Percentiles rank a stretch among this genome's conserved stretches.
These are phyloP conservation scores for Girardinus metallicus DNA, from an alignment of 2,797 vertebrate genomes.

Conservation along the genomic window DNA sequence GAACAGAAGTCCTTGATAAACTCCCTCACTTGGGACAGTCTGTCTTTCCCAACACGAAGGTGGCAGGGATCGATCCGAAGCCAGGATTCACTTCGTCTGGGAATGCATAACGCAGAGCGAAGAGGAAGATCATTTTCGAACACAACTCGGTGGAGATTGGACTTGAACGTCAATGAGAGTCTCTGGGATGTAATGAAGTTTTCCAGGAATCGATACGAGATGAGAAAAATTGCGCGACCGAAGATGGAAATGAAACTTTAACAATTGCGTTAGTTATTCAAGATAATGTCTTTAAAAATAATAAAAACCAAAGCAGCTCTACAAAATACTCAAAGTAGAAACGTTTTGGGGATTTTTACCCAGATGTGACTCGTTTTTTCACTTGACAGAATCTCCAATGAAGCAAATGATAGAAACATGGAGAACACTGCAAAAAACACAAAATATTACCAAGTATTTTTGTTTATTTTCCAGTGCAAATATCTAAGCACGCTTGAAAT, in stretches of 20 bases:
- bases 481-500: no score
- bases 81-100: not conserved
- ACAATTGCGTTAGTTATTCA: not conserved
- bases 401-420: not conserved
- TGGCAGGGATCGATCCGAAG: not conserved
- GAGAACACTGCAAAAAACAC: no score
- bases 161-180: not conserved
- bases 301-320: not conserved
- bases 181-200: not conserved
- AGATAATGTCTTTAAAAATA: not conserved
- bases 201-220: not conserved
- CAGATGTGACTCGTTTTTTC: not conserved
- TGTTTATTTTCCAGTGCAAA: no score
- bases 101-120: not conserved
- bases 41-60: not conserved
- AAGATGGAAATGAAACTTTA: not conserved
- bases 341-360: not conserved
- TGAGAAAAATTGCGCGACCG: not conserved
- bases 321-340: not conserved
- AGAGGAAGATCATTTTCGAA: not conserved
- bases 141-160: not conserved
- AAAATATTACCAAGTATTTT: no score
- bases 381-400: not conserved
- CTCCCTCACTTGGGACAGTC: not conserved
- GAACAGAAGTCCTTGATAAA: not conserved